Base-by-base conservation (phyloP, 2,113 vertebrate genomes). In the Calypte anna region DNA sequence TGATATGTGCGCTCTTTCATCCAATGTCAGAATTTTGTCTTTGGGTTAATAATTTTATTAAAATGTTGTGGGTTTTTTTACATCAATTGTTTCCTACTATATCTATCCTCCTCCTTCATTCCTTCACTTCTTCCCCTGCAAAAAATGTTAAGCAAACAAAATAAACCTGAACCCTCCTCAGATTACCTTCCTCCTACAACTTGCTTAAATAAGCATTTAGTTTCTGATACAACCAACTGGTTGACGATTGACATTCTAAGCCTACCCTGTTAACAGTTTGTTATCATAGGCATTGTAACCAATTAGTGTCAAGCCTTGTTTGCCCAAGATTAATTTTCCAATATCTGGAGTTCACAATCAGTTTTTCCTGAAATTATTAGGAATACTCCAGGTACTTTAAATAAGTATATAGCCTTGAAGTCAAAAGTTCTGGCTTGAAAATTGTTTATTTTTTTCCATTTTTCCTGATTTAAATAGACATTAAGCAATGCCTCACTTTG, bases 211-310 rank as follows among this genome's bases (percentile, higher is more conserved):
- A 94, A 91, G 10, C 76, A 86, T 72, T 86, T 78, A 70, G 25
- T 59, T 86, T 76, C 92, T 83, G 86, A 90, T 77, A 83, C 28
- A 93, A 81, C 59, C 1, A 10, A 43, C 30, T 58, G 63, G 62
- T 82, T 90, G 79, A 91, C 2, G 15, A 92, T 38, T 92, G 86
- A 95, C 73, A 61, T 36, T 86, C 23, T 89, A 77, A 86, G 40
- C 86, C 66, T 54, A 58, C 48, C 23, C 80, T 82, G 73, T 57
- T 94, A 96, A 81, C 18, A 68, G 68, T 90, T 92, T 96, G 72
- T 93, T 94, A 88, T 92, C 86, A 61, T 53, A 95, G 51, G 21
- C 61, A 88, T 81, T 95, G 86, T 91, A 88, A 93, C 43, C 85
- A 96, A 86, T 93, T 91, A 94, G 30, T 90, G 90, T 91, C 85